Percentiles rank a stretch among this genome's conserved stretches.
Evolutionary conservation across 2,113 vertebrate genomes (phyloP).

Genomic region (Aix galericulata): DNA sequence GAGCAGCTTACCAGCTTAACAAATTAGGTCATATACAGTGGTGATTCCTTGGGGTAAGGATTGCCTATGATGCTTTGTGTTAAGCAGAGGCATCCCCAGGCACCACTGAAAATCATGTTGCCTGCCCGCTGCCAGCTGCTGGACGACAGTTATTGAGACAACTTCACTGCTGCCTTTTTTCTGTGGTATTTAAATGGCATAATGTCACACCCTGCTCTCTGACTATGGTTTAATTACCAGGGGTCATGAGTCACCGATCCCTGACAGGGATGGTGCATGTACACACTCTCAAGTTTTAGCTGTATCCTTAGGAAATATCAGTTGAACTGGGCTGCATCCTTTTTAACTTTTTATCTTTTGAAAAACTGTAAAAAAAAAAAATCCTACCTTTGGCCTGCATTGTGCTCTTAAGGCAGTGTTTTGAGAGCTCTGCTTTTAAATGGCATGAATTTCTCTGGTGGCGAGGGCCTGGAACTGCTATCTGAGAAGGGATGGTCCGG

Average conservation of each 20-base stretch:
- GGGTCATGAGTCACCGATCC: not conserved
- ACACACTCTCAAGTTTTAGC: not conserved
- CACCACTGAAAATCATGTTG: not conserved
- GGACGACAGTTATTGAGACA: not conserved
- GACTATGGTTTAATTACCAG: not conserved
- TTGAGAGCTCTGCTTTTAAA: not conserved
- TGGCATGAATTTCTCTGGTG: not conserved
- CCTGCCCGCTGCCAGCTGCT: not conserved
- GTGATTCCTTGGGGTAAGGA: not conserved
- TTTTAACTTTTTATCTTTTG: not conserved
- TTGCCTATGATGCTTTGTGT: not conserved
- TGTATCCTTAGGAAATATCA: not conserved
- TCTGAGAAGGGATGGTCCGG: not conserved
- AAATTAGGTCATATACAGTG: not conserved
- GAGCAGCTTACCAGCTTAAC: not conserved
- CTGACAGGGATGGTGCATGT: not conserved
- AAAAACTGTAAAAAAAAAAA: not conserved
- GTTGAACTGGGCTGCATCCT: not conserved
- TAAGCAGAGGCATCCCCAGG: not conserved
- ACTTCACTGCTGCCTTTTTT: not conserved
- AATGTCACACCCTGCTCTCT: not conserved
- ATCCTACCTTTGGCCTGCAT: not conserved
- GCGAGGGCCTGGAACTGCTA: rapidly evolving
- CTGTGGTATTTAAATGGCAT: not conserved
- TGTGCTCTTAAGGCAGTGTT: not conserved